These are phyloP conservation scores for Aleiodes sp. DNA, from an alignment of 1,140 invertebrate genomes.

Conservation along the genomic window DNA sequence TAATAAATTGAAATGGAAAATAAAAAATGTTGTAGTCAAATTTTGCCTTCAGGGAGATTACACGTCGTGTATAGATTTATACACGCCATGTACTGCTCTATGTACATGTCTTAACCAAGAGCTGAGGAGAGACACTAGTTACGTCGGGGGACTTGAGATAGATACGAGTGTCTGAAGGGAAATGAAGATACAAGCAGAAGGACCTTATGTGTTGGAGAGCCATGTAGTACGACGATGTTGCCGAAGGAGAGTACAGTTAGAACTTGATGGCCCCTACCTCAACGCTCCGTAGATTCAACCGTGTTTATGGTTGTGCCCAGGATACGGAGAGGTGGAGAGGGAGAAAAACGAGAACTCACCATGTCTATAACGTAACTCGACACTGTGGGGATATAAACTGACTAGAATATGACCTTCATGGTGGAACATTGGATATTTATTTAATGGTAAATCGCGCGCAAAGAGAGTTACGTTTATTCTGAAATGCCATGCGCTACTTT, in stretches of 20 bases:
- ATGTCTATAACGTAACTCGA: background rate
- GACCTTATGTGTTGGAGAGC: background rate
- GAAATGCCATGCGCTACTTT: background rate
- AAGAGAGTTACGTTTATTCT: background rate
- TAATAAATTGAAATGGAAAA: background rate
- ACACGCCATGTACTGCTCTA: background rate
- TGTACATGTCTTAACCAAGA: constrained; percentile 7
- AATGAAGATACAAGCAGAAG: background rate
- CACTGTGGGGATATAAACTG: constrained; percentile 12
- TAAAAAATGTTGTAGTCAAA: background rate
- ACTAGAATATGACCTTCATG: constrained; percentile 12
- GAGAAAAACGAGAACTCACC: background rate
- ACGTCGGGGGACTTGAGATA: constrained; percentile 7
- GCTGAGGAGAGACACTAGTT: background rate
- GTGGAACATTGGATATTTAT: constrained; percentile 26
- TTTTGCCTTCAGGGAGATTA: background rate
- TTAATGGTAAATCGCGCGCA: background rate
- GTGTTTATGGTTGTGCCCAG: background rate
- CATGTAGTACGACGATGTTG: constrained; percentile 13
- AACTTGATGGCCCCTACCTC: constrained; percentile 4
- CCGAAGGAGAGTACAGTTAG: constrained; percentile 11
- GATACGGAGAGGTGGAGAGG: background rate
- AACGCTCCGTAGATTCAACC: constrained; percentile 4
- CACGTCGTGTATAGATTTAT: constrained; percentile 5
- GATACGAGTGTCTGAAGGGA: constrained; percentile 7